Percentiles rank a stretch among this genome's conserved stretches.
Conservation (phyloP, 2,888 invertebrate genomes). For the Calliphora vomitoria region DNA sequence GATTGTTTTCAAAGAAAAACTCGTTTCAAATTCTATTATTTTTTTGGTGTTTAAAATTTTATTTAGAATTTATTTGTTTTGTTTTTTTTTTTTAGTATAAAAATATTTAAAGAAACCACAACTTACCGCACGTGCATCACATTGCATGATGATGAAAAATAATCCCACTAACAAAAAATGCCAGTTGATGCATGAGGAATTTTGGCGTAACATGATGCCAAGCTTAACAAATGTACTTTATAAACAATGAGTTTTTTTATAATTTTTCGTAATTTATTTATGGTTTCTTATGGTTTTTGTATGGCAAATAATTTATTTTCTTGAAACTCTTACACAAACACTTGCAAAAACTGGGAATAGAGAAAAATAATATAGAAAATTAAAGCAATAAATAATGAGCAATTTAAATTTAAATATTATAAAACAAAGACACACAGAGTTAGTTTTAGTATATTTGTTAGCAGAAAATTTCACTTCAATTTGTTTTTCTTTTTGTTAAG, state of each 20-base stretch:
- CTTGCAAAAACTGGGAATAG: neutral
- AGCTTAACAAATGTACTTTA: slow-evolving; percentile 2
- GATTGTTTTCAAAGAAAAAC: too few relatives aligned
- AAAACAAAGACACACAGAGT: neutral
- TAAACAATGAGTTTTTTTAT: slow-evolving; percentile 36
- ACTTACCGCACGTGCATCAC: slow-evolving; percentile 83
- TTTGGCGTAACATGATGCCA: slow-evolving; percentile 74
- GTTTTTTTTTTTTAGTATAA: too few relatives aligned
- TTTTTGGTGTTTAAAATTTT: too few relatives aligned
- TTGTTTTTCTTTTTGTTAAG: neutral
- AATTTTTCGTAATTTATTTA: slow-evolving; percentile 29
- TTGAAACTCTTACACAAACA: slow-evolving; percentile 14
- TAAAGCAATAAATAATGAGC: neutral
- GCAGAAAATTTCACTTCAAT: slow-evolving; percentile 3
- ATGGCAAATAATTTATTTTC: neutral
- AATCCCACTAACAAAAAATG: slow-evolving; percentile 77
- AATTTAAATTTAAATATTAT: too few relatives aligned
- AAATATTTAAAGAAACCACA: neutral
- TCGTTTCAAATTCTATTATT: too few relatives aligned
- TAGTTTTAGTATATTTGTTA: neutral
- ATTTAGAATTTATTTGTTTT: too few relatives aligned
- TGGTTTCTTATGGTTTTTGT: slow-evolving; percentile 18
- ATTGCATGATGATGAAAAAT: slow-evolving; percentile 78
- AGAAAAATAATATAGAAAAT: neutral
- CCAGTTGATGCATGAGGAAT: slow-evolving; percentile 73